These are phyloP conservation scores for Linepithema humile DNA, from an alignment of 1,140 invertebrate species.

Conservation along the genomic window DNA sequence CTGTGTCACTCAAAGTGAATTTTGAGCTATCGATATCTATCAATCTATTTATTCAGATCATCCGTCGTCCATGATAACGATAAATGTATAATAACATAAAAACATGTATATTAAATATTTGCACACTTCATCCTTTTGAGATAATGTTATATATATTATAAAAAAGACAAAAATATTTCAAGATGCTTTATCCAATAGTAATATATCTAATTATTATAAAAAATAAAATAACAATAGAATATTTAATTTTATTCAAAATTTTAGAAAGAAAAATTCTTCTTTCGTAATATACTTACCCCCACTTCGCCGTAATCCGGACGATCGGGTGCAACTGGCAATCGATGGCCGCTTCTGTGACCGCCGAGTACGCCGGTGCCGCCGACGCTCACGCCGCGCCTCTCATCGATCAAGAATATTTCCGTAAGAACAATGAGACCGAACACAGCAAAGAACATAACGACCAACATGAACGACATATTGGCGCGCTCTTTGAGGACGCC, in stretches of 20 bases:
- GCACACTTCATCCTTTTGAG: too few species aligned
- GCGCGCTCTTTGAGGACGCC: slow-evolving; percentile 88
- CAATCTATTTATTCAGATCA: not conserved
- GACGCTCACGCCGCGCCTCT: slow-evolving; percentile 81
- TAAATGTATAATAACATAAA: too few species aligned
- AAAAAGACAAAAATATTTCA: too few species aligned
- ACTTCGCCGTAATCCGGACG: slow-evolving; percentile 84
- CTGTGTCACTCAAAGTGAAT: not conserved
- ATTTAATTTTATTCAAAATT: too few species aligned
- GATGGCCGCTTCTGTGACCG: slow-evolving; percentile 81
- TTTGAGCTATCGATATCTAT: not conserved
- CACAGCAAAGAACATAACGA: slow-evolving; percentile 95
- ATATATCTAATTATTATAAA: too few species aligned
- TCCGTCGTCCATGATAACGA: not conserved
- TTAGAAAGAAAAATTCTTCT: too few species aligned
- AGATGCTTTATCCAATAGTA: too few species aligned
- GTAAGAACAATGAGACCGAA: slow-evolving; percentile 94
- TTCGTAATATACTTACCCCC: slow-evolving; percentile 76
- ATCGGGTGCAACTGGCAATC: slow-evolving; percentile 79
- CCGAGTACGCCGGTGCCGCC: slow-evolving; percentile 82
- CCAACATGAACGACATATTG: slow-evolving; percentile 94
- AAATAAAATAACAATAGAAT: too few species aligned
- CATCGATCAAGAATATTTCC: slow-evolving; percentile 91
- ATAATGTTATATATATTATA: too few species aligned
- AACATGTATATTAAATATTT: too few species aligned